A percentile compares a stretch with the other conserved stretches of the same genome.
Conservation (phyloP, 2,797 vertebrate genomes). For the Pseudochaenichthys georgianus region DNA sequence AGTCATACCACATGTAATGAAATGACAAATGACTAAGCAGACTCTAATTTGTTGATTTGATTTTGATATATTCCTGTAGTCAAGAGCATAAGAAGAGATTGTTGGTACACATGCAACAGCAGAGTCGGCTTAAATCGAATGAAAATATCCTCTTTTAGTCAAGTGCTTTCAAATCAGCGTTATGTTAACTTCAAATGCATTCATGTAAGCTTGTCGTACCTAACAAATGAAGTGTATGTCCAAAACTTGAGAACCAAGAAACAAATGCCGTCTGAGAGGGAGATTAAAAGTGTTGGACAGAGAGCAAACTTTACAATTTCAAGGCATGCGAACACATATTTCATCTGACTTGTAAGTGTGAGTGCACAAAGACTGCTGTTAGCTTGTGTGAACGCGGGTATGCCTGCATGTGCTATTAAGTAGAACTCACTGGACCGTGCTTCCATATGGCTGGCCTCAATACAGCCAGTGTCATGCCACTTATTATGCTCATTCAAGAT, state of each 20-base stretch:
- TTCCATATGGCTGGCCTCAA: slow-evolving; percentile 49
- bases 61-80: slow-evolving; percentile 48
- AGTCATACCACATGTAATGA: slow-evolving; percentile 33
- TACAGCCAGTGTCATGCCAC: slow-evolving; percentile 48
- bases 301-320: slow-evolving; percentile 36
- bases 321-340: slow-evolving; percentile 31
- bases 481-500: slow-evolving; percentile 48
- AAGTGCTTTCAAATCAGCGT: slow-evolving; percentile 18
- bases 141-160: slow-evolving; percentile 22
- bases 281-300: slow-evolving; percentile 26
- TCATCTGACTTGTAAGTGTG: slow-evolving; percentile 27
- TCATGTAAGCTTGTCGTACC: neutral
- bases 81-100: slow-evolving; percentile 14
- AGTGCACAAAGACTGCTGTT: slow-evolving; percentile 6
- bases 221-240: neutral
- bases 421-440: slow-evolving; percentile 58
- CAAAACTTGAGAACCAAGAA: neutral
- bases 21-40: slow-evolving; percentile 46
- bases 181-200: neutral
- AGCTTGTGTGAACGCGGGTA: slow-evolving; percentile 30
- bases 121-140: slow-evolving; percentile 25
- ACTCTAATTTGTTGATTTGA: slow-evolving; percentile 38
- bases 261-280: slow-evolving; percentile 5
- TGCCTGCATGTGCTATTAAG: slow-evolving; percentile 49
- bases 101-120: slow-evolving; percentile 15